These are phyloP conservation scores for Metaphire vulgaris DNA, from an alignment of 1,140 invertebrate species.

Conservation along the genomic window DNA sequence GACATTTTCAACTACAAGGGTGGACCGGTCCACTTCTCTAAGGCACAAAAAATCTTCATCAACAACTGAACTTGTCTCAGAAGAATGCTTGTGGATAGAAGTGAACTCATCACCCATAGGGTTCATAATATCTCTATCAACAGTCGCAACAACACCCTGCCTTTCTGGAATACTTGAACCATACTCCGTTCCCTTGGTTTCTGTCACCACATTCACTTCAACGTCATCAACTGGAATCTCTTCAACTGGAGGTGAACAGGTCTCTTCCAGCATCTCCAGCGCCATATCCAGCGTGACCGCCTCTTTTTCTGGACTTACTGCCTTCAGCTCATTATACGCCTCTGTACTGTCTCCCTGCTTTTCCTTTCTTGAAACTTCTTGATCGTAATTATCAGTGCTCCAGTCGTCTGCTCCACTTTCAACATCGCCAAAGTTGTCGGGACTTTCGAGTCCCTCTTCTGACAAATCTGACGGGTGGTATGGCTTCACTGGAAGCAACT, in stretches of 20 bases:
- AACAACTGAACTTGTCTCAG: no score
- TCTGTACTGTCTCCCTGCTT: background rate
- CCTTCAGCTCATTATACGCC: background rate
- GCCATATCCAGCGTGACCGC: background rate
- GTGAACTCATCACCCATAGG: no score
- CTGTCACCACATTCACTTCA: no score
- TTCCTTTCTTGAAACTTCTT: background rate
- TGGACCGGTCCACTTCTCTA: no score
- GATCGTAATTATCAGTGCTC: background rate
- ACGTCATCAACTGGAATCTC: no score
- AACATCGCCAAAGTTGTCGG: background rate
- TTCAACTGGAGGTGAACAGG: no score
- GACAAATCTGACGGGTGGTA: background rate
- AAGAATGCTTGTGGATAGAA: no score
- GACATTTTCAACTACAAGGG: no score
- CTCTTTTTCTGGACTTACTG: background rate
- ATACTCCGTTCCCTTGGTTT: background rate
- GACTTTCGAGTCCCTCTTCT: background rate
- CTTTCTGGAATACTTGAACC: background rate
- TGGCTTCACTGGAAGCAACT: background rate
- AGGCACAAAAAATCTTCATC: no score
- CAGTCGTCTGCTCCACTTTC: background rate
- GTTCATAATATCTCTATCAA: no score
- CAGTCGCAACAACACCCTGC: no score
- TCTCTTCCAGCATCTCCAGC: background rate